Evolutionary conservation across 2,113 vertebrate genomes (phyloP), one percentile per base, ranked within the genome.

Genomic region (Tenebrosternarchus preto): DNA sequence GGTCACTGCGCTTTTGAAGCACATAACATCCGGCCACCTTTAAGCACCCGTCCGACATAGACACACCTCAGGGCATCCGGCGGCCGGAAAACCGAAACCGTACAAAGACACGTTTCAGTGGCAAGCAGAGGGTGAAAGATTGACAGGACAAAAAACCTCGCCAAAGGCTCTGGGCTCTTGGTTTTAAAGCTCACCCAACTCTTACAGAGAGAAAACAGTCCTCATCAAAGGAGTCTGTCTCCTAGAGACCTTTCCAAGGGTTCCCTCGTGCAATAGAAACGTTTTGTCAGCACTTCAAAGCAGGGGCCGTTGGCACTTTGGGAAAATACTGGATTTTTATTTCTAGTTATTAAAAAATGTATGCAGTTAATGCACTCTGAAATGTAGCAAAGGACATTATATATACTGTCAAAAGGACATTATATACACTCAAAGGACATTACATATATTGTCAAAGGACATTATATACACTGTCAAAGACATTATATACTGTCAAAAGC

Each of bases 231-330:
- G 59, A 25, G 33, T 39, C 22, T 39, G 56, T 70, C 76, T 70
- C 15, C 1, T 22, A 59, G 33, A 33, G 76, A 78, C 76, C 36
- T 7, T 8, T 8, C 76, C 1, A 27, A 22, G 20, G 22, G 29
- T 17, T 24, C 29, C 39, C 43, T 56, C 67, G 68, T 27, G 50
- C 63, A 20, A 39, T 31, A n/a, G 67, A 78, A 78, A 27, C 55
- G 70, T 56, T 78, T 71, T 59, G 66, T 43, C 66, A 70, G 76
- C 77, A 78, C 77, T 78, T 78, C 33, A 70, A 70, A 60, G 67
- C 29, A 9, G 22, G 29, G 67, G 24, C 67, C 67, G 55, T 46
- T 60, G 67, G 67, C 67, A 71, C 77, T 60, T 71, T 43, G 19
- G 67, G 55, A 24, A 60, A 39, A 46, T 22, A 3, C 55, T 70